These are phyloP conservation scores for Grus americana DNA, from an alignment of 2,113 vertebrate species.

Conservation along the genomic window DNA sequence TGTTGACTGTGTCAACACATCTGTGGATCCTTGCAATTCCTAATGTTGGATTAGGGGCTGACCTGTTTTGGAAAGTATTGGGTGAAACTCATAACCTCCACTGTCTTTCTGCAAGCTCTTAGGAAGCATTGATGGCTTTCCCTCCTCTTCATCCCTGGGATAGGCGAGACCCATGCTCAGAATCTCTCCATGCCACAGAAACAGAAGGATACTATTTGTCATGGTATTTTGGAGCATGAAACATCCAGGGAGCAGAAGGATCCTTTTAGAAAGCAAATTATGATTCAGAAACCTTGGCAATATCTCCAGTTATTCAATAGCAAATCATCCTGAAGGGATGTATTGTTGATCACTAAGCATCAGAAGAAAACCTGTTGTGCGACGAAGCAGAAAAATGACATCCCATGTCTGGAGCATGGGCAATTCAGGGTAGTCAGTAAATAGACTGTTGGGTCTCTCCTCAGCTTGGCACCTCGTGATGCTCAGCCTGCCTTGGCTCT, in stretches of 20 bases:
- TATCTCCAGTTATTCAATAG: background rate
- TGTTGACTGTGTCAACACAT: background rate
- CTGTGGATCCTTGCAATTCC: background rate
- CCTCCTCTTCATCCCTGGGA: background rate
- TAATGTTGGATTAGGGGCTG: background rate
- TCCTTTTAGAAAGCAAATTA: background rate
- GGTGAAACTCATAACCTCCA: background rate
- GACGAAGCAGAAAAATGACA: background rate
- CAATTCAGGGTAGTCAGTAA: background rate
- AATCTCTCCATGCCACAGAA: background rate
- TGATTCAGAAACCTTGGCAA: background rate
- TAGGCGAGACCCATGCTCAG: background rate
- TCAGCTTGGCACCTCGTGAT: background rate
- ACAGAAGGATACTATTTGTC: accelerated
- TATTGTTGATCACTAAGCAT: background rate
- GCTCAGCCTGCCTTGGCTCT: background rate
- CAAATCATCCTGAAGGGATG: background rate
- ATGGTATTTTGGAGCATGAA: background rate
- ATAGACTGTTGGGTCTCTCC: background rate
- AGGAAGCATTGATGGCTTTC: background rate
- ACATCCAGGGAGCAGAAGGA: accelerated
- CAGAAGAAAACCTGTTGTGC: background rate
- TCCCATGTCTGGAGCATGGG: background rate
- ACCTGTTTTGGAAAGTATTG: background rate
- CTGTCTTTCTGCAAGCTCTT: background rate